Conservation (phyloP, 2,113 vertebrate species). For the Leucosticte australis region DNA sequence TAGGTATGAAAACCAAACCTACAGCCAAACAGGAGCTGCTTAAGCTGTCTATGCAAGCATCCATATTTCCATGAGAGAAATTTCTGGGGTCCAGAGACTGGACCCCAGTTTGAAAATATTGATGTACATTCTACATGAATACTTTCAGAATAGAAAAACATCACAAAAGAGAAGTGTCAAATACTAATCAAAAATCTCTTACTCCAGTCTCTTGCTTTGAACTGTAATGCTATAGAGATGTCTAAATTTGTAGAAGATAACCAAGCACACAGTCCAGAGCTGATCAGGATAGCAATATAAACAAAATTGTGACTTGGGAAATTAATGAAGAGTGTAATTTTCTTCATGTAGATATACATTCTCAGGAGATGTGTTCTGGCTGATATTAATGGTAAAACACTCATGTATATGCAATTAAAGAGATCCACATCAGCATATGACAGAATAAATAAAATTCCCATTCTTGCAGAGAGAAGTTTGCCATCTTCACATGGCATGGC, state of each 20-base stretch:
- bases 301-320: not conserved
- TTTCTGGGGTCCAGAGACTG: not conserved
- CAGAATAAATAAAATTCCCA: not conserved
- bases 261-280: not conserved
- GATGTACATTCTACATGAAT: not conserved
- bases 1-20: not conserved
- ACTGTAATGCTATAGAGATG: not conserved
- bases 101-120: not conserved
- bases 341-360: not conserved
- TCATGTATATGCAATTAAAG: not conserved
- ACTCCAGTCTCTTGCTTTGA: not conserved
- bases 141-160: not conserved
- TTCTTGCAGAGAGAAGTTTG: not conserved
- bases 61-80: not conserved
- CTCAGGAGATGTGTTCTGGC: not conserved
- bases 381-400: not conserved
- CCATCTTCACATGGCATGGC: not conserved
- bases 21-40: not conserved
- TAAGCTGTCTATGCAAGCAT: not conserved
- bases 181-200: not conserved
- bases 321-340: not conserved
- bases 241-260: not conserved
- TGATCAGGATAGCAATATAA: not conserved
- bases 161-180: not conserved
- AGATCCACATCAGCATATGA: not conserved